These are phyloP conservation scores for Pteropus rufus DNA, from an alignment of 2,797 vertebrate genomes.

Conservation along the genomic window DNA sequence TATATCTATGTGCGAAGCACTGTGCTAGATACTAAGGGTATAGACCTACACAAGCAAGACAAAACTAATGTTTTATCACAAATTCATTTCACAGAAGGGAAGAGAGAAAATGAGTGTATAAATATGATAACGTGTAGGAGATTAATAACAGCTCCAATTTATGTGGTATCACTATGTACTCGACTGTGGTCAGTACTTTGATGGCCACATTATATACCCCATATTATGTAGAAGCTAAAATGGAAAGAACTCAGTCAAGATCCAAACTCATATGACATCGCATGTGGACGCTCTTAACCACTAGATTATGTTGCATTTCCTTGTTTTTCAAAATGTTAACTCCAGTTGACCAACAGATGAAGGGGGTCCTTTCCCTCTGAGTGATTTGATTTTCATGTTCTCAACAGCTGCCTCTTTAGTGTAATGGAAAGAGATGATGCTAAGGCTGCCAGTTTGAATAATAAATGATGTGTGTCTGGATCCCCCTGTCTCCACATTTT, in stretches of 20 bases:
- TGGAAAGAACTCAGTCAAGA: not conserved
- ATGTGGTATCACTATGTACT: not conserved
- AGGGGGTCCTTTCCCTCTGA: not conserved
- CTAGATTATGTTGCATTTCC: not conserved
- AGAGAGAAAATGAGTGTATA: not conserved
- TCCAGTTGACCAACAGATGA: not conserved
- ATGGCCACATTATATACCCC: not conserved
- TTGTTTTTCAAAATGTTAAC: not conserved
- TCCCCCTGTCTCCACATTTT: not conserved
- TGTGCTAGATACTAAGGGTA: not conserved
- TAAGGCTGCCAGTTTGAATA: not conserved
- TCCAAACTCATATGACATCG: not conserved
- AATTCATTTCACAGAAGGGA: not conserved
- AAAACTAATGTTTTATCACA: not conserved
- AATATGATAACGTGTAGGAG: not conserved
- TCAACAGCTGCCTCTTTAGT: not conserved
- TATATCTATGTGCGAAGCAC: not conserved
- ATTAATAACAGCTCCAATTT: not conserved
- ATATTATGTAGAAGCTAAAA: not conserved
- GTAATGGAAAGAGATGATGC: not conserved
- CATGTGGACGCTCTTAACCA: not conserved
- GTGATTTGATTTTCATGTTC: not conserved
- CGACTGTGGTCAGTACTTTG: not conserved
- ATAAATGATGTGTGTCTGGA: not conserved
- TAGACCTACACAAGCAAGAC: not conserved